A percentile compares a stretch with the other conserved stretches of the same genome.
Evolutionary conservation across 2,113 vertebrate genomes (phyloP).

Genomic region (Thamnophis sirtalis): DNA sequence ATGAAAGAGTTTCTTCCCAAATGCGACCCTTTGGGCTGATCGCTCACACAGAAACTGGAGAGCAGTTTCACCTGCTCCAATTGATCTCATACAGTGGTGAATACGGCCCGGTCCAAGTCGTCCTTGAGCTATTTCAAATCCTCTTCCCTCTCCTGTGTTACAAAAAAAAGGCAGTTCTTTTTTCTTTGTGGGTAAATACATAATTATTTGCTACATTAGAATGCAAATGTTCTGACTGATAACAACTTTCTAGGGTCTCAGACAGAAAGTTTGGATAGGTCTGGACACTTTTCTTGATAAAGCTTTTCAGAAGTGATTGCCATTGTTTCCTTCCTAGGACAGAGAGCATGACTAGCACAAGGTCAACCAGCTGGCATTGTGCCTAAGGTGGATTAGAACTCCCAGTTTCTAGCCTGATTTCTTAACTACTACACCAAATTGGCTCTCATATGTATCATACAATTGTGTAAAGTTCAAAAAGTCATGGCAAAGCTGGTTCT

Average conservation of each 20-base stretch:
- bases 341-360: background rate
- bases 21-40: conserved; percentile 71
- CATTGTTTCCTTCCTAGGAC: background rate
- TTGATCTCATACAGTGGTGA: conserved; percentile 89
- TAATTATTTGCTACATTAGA: background rate
- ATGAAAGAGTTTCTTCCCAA: conserved; percentile 82
- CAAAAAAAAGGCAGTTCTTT: conserved; percentile 2
- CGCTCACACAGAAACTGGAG: conserved; percentile 83
- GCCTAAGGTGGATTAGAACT: background rate
- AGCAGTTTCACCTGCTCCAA: conserved; percentile 78
- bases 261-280: background rate
- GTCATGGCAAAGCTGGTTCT: background rate
- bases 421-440: background rate
- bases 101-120: conserved; percentile 86
- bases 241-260: background rate
- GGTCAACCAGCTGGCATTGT: background rate
- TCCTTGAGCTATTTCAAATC: conserved; percentile 90
- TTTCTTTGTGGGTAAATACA: background rate
- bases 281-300: background rate
- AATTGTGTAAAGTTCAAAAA: background rate
- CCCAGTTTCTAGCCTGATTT: background rate
- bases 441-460: background rate
- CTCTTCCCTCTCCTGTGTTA: conserved; percentile 82
- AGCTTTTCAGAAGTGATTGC: background rate
- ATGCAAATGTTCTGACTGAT: background rate